These are phyloP conservation scores for Asobara japonica DNA, from an alignment of 1,140 invertebrate species.

Conservation along the genomic window DNA sequence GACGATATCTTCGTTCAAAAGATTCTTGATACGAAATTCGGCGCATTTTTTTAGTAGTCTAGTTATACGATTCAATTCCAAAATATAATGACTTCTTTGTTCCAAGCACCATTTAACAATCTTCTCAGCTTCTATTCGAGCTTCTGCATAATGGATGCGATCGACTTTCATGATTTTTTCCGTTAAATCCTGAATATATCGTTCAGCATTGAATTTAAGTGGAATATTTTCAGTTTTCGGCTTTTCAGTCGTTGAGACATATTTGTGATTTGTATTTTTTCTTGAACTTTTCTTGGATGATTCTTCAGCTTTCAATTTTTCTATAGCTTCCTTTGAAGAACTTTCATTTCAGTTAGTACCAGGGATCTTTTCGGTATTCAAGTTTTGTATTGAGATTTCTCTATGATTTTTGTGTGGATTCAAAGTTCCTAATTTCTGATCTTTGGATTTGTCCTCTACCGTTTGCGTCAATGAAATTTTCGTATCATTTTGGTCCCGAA, in stretches of 20 bases:
- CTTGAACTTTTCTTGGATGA: too few species aligned
- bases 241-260: background rate
- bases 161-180: background rate
- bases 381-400: too few species aligned
- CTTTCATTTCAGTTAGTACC: too few species aligned
- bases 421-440: too few species aligned
- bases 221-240: background rate
- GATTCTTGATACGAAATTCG: background rate
- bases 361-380: too few species aligned
- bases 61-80: background rate
- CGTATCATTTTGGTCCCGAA: too few species aligned
- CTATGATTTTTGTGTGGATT: too few species aligned
- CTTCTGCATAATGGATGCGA: background rate
- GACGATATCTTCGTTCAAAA: background rate
- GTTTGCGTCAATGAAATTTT: too few species aligned
- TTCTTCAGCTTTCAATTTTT: too few species aligned
- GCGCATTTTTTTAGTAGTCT: background rate
- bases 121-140: slow-evolving; percentile 11
- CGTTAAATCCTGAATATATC: background rate
- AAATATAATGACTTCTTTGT: background rate
- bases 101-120: slow-evolving; percentile 22
- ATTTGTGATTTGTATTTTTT: background rate
- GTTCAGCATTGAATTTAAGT: background rate
- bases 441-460: too few species aligned
- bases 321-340: too few species aligned